Evolutionary conservation across 2,113 vertebrate genomes (phyloP).

Genomic region (Lota lota): DNA sequence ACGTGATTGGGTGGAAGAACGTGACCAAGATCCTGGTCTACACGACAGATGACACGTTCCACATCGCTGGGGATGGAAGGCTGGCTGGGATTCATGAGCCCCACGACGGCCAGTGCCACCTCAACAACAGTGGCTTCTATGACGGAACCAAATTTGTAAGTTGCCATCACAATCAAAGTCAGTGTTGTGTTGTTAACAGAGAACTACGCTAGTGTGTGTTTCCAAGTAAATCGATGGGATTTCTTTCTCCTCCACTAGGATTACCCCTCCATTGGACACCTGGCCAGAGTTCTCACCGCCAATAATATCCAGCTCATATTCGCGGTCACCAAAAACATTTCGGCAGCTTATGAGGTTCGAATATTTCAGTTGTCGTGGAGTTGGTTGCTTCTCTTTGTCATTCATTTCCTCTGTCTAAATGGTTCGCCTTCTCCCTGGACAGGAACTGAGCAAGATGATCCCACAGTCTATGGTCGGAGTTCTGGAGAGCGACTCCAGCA

Average conservation of each 20-base stretch:
- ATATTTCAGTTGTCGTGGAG: not conserved
- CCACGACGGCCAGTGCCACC: conserved; percentile 75
- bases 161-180: not conserved
- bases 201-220: not conserved
- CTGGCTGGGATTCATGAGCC: conserved; percentile 76
- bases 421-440: not conserved
- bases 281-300: conserved; percentile 72
- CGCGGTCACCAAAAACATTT: conserved; percentile 70
- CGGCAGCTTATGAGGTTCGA: conserved; percentile 72
- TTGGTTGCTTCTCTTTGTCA: not conserved
- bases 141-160: conserved; percentile 63
- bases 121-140: conserved; percentile 69
- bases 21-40: conserved; percentile 79
- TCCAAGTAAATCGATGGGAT: not conserved
- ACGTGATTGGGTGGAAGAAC: conserved; percentile 76
- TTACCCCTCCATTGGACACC: conserved; percentile 79
- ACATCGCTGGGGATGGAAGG: conserved; percentile 79
- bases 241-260: conserved; percentile 55
- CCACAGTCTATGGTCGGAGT: conserved; percentile 78
- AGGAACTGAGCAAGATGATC: conserved; percentile 78
- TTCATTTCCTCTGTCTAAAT: not conserved
- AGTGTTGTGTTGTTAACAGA: not conserved
- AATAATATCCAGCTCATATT: conserved; percentile 83
- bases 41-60: conserved; percentile 80
- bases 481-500: conserved; percentile 76